phyloP scores from a whole-genome alignment of 2,888 invertebrate genomes.

The Papilio demoleus region DNA sequence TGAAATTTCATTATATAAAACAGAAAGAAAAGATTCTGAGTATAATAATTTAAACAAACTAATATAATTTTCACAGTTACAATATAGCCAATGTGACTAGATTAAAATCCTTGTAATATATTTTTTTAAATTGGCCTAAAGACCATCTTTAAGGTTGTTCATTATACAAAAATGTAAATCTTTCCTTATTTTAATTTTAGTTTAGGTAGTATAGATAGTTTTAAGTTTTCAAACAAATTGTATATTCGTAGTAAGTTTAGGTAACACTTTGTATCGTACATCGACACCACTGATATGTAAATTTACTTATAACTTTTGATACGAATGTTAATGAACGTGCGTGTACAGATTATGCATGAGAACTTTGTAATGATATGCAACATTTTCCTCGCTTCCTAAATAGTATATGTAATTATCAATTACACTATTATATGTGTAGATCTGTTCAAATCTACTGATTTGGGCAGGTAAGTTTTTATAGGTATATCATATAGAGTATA shows the following conservation, averaged over 20 bases:
- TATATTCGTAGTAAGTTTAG: not conserved
- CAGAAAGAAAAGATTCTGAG: not conserved
- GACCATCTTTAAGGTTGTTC: too few relatives aligned
- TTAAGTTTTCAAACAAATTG: not conserved
- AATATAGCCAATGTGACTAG: too few relatives aligned
- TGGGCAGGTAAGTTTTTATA: too few relatives aligned
- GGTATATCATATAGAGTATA: too few relatives aligned
- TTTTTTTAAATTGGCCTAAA: too few relatives aligned
- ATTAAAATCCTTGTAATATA: too few relatives aligned
- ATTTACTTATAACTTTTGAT: conserved; percentile 32
- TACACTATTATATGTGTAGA: too few relatives aligned
- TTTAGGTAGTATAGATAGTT: not conserved
- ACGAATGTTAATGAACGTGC: conserved; percentile 30
- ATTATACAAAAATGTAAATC: too few relatives aligned
- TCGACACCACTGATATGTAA: conserved; percentile 18
- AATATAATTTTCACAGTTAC: too few relatives aligned
- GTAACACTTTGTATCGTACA: not conserved
- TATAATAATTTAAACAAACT: too few relatives aligned
- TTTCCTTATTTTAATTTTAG: too few relatives aligned
- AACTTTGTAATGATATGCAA: conserved; percentile 34
- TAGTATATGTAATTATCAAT: not conserved
- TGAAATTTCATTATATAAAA: not conserved
- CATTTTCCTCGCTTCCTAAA: not conserved
- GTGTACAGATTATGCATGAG: conserved; percentile 34
- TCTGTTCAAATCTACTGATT: too few relatives aligned